Evolutionary conservation across 2,888 invertebrate genomes (phyloP).

Genomic region (Acronicta leporina): DNA sequence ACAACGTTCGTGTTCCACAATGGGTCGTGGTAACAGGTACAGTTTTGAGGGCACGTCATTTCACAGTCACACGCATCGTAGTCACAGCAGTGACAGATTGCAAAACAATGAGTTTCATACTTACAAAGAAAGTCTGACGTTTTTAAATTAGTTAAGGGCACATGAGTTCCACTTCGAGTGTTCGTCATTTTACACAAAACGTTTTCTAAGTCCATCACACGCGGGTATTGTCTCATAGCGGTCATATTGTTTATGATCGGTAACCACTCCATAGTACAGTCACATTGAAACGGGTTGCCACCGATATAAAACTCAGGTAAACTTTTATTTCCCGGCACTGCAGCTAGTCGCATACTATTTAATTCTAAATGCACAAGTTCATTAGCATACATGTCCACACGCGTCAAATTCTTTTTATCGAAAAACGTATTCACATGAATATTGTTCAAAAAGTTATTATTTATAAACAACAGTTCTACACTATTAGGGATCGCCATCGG

Average conservation of each 20-base stretch:
- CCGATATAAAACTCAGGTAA: constrained; percentile 97
- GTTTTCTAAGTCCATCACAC: constrained; percentile 96
- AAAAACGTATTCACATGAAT: constrained; percentile 96
- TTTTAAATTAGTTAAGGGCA: constrained; percentile 93
- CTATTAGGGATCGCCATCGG: constrained; percentile 96
- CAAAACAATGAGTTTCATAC: constrained; percentile 97
- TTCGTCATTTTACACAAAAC: constrained; percentile 96
- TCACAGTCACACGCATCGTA: constrained; percentile 99
- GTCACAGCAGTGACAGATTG: constrained; percentile 98
- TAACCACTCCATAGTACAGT: constrained; percentile 98
- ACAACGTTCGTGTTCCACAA: constrained; percentile 98
- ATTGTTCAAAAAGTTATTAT: constrained; percentile 95
- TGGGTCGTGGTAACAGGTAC: constrained; percentile 98
- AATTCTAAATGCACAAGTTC: constrained; percentile 94
- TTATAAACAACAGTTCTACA: constrained; percentile 95
- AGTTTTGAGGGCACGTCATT: constrained; percentile 98
- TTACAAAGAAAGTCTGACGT: constrained; percentile 96
- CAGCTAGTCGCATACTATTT: constrained; percentile 93
- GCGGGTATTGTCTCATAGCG: constrained; percentile 94
- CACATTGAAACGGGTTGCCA: constrained; percentile 98
- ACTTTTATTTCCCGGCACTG: constrained; percentile 92
- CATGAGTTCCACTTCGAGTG: constrained; percentile 93
- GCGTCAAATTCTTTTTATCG: constrained; percentile 94
- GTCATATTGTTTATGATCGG: constrained; percentile 96
- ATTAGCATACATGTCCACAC: constrained; percentile 97